These are phyloP conservation scores for Hemiprocne comata DNA, from an alignment of 2,113 vertebrate species.

Conservation along the genomic window DNA sequence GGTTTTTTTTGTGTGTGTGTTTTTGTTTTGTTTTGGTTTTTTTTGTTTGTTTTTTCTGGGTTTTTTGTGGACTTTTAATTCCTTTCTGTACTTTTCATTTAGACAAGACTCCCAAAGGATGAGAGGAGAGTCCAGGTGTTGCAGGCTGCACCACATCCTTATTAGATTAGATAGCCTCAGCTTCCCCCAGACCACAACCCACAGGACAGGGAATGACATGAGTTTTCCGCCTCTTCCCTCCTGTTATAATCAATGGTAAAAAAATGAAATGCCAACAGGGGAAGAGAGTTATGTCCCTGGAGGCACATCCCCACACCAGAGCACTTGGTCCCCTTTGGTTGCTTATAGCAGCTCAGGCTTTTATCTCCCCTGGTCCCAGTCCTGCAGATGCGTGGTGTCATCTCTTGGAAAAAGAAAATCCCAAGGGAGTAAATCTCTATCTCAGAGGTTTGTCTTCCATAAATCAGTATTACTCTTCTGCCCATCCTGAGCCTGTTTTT, in stretches of 20 bases:
- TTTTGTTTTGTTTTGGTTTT: too few relatives aligned
- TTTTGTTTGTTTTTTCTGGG: too few relatives aligned
- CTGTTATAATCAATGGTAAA: constrained; percentile 17
- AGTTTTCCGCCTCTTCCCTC: constrained; percentile 35
- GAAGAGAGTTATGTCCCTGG: neutral
- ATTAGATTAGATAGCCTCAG: constrained; percentile 2
- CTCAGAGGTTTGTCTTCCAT: neutral
- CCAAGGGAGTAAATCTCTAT: neutral
- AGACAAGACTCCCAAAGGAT: neutral
- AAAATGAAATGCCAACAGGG: neutral
- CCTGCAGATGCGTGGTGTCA: neutral
- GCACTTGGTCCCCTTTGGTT: neutral
- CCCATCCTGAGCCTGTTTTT: neutral
- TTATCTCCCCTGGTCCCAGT: neutral
- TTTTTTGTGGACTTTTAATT: neutral
- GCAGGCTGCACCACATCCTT: neutral
- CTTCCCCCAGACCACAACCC: neutral
- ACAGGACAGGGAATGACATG: constrained; percentile 21
- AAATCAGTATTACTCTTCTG: neutral
- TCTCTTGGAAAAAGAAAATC: neutral
- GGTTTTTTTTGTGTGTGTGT: neutral
- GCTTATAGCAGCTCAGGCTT: neutral
- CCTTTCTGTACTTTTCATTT: neutral
- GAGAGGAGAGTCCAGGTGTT: neutral
- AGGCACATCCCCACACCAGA: neutral